These are phyloP conservation scores for Anoncus sp. DNA, from an alignment of 2,888 invertebrate species.

Conservation along the genomic window DNA sequence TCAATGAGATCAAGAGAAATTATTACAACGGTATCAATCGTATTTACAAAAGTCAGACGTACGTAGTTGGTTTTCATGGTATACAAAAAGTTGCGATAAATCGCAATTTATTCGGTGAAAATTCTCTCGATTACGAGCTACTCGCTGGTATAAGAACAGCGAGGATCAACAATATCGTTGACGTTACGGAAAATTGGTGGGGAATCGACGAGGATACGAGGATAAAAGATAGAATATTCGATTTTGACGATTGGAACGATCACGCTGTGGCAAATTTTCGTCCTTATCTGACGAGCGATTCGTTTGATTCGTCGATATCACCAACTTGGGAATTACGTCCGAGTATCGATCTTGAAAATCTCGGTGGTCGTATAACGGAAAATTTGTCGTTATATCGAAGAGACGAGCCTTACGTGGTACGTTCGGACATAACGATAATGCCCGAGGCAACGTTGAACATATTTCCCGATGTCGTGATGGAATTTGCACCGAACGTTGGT, in stretches of 20 bases:
- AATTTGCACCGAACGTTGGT: constrained; percentile 98
- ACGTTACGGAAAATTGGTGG: constrained; percentile 99
- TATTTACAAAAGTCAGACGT: constrained; percentile 86
- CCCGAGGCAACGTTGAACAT: constrained; percentile 95
- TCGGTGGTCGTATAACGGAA: constrained; percentile 91
- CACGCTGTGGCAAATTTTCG: constrained; percentile 96
- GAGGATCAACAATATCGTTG: constrained; percentile 92
- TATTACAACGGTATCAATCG: constrained; percentile 83
- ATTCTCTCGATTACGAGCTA: constrained; percentile 94
- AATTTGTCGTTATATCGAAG: constrained; percentile 88
- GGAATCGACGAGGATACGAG: constrained; percentile 90
- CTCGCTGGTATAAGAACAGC: constrained; percentile 96
- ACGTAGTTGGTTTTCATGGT: constrained; percentile 96
- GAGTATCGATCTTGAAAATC: constrained; percentile 86
- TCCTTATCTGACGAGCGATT: constrained; percentile 93
- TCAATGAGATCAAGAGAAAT: constrained; percentile 91
- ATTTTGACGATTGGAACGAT: constrained; percentile 99
- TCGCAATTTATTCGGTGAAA: constrained; percentile 94
- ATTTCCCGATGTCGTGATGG: constrained; percentile 94
- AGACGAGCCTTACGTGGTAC: constrained; percentile 90
- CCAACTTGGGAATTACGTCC: constrained; percentile 86
- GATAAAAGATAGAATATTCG: constrained; percentile 95
- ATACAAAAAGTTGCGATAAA: constrained; percentile 97
- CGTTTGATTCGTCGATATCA: constrained; percentile 91
- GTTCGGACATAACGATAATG: constrained; percentile 98